Base-by-base conservation (phyloP, 2,888 invertebrate species). In the Acrobasis consociella region DNA sequence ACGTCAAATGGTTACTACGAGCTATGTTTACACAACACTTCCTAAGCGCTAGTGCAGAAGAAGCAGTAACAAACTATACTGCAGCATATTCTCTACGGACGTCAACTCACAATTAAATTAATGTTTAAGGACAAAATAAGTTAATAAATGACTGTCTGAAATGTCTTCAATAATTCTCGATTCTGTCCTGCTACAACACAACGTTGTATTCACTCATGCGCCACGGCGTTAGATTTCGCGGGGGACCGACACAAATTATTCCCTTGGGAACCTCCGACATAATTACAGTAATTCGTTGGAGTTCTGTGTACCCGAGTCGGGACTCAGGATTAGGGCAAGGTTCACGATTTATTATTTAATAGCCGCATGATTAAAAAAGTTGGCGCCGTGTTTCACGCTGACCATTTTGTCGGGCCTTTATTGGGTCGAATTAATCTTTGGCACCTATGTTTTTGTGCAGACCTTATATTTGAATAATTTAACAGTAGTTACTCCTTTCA, bases 231-330 rank as follows among this genome's bases (percentile, higher is more conserved):
- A 79, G 73, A 76, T 86, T 84, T 78, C 83, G 77, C 80, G 72
- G 71, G 82, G 85, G 84, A 78, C 75, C 78, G 65, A 70, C 74
- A 71, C 86, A 86, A 86, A 86, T 86, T 84, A 83, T 80, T 74
- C 85, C 83, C 86, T 60, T 72, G 74, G 82, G 89, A 77, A 51
- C 75, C 76, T 69, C 79, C 75, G 77, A 81, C 60, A 60, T 60
- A 84, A 88, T 89, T 85, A 86, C 86, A 73, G 84, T 85, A 88
- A 87, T 89, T 87, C 85, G 85, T 84, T 83, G 74, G 77, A 78
- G 81, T 82, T 80, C 78, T 76, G 82, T 76, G 76, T 69, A 67
- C 67, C 69, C 74, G 62, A 49, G 61, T 53, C 63, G 62, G 61
- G 62, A 49, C 60, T 53, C 63, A 59, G 61, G 67, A 66, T 67